Evolutionary conservation across 1,140 invertebrate genomes (phyloP).

Genomic region (Coptotermes formosanus): DNA sequence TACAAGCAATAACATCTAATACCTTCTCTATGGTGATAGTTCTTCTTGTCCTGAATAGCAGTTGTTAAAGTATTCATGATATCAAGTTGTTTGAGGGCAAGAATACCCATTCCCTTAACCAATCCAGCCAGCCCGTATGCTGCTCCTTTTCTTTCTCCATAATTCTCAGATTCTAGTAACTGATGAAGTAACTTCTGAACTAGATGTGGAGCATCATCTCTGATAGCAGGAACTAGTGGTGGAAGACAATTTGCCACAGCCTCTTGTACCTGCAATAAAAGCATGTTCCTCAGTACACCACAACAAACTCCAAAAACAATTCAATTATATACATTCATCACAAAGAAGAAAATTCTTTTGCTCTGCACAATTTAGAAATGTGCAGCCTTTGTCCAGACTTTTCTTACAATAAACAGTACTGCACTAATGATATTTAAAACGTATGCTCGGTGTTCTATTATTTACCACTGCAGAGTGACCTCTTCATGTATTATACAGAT

Average conservation of each 20-base stretch:
- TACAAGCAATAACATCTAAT: background rate
- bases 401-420: background rate
- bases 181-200: constrained; percentile 86
- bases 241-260: constrained; percentile 96
- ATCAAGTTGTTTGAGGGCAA: constrained; percentile 91
- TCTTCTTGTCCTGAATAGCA: constrained; percentile 96
- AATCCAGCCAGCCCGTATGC: constrained; percentile 86
- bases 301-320: background rate
- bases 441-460: too few species aligned
- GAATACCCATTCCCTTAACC: constrained; percentile 94
- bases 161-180: constrained; percentile 90
- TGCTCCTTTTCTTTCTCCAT: constrained; percentile 92
- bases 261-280: constrained; percentile 80
- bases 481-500: too few species aligned
- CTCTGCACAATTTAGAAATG: background rate
- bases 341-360: background rate
- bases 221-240: constrained; percentile 87
- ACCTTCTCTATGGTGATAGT: constrained; percentile 89
- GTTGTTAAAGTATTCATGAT: constrained; percentile 93
- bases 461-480: too few species aligned
- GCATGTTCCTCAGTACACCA: constrained; percentile 23
- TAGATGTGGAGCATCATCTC: constrained; percentile 83
- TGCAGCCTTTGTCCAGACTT: background rate
- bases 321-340: background rate
- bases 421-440: too few species aligned